Percentiles rank a stretch among this genome's conserved stretches.
phyloP scores from a whole-genome alignment of 2,113 vertebrate species.

The Thoracochromis brauschi region DNA sequence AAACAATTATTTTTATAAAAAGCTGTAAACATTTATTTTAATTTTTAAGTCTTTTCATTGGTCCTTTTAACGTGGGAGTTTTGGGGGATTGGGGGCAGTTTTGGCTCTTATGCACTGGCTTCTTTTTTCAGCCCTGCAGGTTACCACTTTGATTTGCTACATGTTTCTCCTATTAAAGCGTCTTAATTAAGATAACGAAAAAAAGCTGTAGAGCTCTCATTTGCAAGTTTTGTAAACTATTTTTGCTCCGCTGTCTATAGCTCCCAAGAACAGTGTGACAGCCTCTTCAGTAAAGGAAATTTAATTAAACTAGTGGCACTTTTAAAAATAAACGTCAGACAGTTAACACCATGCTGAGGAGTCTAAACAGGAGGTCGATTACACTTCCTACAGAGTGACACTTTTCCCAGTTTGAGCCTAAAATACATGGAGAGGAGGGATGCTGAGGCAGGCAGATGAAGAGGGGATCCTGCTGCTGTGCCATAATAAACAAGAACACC shows the following conservation, averaged over 20 bases:
- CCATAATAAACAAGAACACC: background rate
- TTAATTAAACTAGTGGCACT: background rate
- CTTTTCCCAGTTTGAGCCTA: background rate
- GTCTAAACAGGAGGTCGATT: background rate
- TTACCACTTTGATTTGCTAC: background rate
- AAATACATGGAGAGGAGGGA: background rate
- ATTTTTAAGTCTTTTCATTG: background rate
- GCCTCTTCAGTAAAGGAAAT: background rate
- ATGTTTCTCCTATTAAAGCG: background rate
- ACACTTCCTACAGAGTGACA: background rate
- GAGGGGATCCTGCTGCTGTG: background rate
- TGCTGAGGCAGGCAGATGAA: background rate
- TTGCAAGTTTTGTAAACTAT: background rate
- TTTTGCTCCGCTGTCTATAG: background rate
- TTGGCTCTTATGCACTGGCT: background rate
- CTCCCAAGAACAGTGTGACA: background rate
- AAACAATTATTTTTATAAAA: background rate
- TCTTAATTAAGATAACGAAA: background rate
- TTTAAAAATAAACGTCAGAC: background rate
- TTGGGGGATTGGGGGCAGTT: background rate
- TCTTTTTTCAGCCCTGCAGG: background rate
- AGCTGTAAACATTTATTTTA: background rate
- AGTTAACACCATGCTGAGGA: background rate
- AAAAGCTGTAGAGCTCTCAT: background rate
- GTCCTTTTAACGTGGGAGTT: background rate